These are phyloP conservation scores for Mustelus asterias DNA, from an alignment of 2,113 vertebrate genomes.

Conservation along the genomic window DNA sequence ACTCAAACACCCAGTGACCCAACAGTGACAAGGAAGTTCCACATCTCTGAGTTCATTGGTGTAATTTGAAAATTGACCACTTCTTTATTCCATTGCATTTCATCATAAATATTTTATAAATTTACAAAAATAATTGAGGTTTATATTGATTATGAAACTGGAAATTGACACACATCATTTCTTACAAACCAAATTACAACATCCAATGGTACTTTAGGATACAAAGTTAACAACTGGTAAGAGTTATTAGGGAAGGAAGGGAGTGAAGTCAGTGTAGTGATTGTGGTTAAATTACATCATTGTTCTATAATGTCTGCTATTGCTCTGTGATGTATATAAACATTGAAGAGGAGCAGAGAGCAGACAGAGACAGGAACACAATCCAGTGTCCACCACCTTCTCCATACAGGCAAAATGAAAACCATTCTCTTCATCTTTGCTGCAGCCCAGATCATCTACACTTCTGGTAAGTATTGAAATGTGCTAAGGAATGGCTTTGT, in stretches of 20 bases:
- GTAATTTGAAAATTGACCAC: background rate
- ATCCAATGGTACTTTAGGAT: background rate
- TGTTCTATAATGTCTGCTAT: background rate
- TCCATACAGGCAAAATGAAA: background rate
- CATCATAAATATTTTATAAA: background rate
- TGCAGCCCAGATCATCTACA: background rate
- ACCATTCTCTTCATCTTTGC: background rate
- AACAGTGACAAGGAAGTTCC: background rate
- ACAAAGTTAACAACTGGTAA: background rate
- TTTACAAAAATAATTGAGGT: background rate
- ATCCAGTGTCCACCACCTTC: background rate
- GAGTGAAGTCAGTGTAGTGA: background rate
- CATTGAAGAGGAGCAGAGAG: background rate
- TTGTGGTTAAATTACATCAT: background rate
- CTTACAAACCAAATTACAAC: background rate
- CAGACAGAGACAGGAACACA: background rate
- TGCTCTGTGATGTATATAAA: background rate
- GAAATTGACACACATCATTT: background rate
- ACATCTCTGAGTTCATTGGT: background rate
- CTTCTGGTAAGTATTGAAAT: background rate
- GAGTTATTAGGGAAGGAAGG: background rate
- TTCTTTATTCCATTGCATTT: background rate
- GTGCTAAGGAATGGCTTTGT: background rate
- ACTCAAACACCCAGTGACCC: background rate
- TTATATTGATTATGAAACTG: background rate